Evolutionary conservation across 2,888 invertebrate species (phyloP), one percentile per base, ranked within the genome.

Genomic region (Parelbella ahira): DNA sequence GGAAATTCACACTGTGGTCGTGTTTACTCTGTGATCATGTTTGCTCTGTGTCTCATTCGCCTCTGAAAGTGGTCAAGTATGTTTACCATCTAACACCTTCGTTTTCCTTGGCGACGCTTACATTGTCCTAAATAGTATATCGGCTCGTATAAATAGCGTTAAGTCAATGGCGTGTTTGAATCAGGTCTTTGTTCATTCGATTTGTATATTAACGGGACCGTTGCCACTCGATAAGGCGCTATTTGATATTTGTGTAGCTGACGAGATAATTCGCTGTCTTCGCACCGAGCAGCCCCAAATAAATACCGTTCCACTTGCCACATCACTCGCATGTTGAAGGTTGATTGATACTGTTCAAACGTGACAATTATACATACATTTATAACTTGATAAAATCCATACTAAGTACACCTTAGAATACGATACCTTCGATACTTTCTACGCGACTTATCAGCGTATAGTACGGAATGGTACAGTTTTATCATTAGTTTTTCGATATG

Each of bases 111-210:
- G 21, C 38, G 44, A 48, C 44, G 42, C 33, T 45, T 36, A 18
- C 37, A 10, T 29, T 45, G 69, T 60, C 58, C 70, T 58, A 67
- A 64, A 67, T 73, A 51, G 50, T 57, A 52, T 67, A 65, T 66
- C 60, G 45, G 6, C 6, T 20, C 50, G 51, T 56, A 65, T 65
- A 68, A 72, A 71, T 63, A 73, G 56, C 54, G 49, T 60, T 56
- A 52, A 53, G 55, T 52, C 56, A 61, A 59, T 59, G 52, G 53
- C 54, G 8, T 21, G 47, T 50, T 53, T 51, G 52, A 50, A 54
- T 50, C 50, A 51, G 46, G 53, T 62, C 60, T 65, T 71, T 69
- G 67, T 64, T 60, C 54, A 50, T 51, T 48, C 46, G 52, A 53
- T 66, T 62, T 66, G 60, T 62, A 63, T 59, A 60, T 56, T 65